Evolutionary conservation across 2,888 invertebrate species (phyloP).

Genomic region (Drosophila phalerata): DNA sequence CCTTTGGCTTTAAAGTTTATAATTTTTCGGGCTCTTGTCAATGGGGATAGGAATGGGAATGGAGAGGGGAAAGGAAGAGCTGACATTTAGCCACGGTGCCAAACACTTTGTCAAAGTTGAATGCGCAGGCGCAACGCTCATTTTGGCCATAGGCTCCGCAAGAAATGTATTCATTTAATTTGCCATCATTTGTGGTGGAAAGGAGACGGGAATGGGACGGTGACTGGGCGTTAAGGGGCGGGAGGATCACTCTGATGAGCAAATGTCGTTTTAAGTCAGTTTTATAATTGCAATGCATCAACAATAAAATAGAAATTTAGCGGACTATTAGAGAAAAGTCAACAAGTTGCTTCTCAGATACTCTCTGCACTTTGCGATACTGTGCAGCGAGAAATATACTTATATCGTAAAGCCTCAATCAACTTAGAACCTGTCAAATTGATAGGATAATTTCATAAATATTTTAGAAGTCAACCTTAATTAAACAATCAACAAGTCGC

Average conservation of each 20-base stretch:
- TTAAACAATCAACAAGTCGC: slow-evolving; percentile 1
- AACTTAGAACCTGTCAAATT: slow-evolving; percentile 5
- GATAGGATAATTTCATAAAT: slow-evolving; percentile 4
- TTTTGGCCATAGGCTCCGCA: slow-evolving; percentile 42
- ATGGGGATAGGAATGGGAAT: background rate
- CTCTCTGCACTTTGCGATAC: slow-evolving; percentile 13
- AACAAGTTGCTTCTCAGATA: slow-evolving; percentile 12
- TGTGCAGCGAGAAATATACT: background rate
- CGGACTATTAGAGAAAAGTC: slow-evolving; percentile 2
- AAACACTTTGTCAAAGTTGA: slow-evolving; percentile 70
- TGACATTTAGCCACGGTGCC: slow-evolving; percentile 61
- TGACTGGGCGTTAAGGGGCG: background rate
- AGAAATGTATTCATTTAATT: slow-evolving; percentile 48
- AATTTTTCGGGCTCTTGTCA: slow-evolving; percentile 1
- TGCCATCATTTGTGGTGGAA: slow-evolving; percentile 18
- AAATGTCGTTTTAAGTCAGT: slow-evolving; percentile 55
- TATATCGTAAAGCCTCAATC: background rate
- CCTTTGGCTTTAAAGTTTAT: slow-evolving; percentile 62
- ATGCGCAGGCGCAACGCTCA: slow-evolving; percentile 53
- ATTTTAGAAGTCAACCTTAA: background rate
- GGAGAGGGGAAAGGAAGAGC: slow-evolving; percentile 10
- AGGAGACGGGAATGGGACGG: too few relatives aligned
- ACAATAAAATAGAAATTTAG: slow-evolving; percentile 40
- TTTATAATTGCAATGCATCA: slow-evolving; percentile 66
- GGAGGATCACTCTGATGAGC: slow-evolving; percentile 34